Conservation (phyloP, 2,888 invertebrate species). For the Magallana nippona region DNA sequence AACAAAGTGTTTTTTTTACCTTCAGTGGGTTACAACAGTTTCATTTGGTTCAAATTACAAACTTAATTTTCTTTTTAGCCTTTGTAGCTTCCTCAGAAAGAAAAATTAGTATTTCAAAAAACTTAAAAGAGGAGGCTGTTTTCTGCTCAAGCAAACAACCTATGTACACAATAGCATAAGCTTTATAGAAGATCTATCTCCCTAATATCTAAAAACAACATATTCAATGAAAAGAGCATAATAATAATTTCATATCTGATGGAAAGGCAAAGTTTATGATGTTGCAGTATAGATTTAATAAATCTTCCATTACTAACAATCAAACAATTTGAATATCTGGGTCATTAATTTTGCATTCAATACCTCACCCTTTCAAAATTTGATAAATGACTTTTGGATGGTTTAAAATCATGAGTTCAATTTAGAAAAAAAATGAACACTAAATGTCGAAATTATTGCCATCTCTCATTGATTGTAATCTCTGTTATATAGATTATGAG, state of each 20-base stretch:
- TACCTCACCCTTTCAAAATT: background rate
- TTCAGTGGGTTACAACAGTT: too few relatives aligned
- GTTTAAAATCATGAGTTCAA: background rate
- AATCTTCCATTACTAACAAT: background rate
- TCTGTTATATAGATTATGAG: background rate
- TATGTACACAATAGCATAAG: too few relatives aligned
- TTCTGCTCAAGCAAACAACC: too few relatives aligned
- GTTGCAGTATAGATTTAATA: background rate
- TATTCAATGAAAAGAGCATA: too few relatives aligned
- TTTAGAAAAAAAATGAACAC: background rate
- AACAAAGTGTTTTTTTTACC: too few relatives aligned
- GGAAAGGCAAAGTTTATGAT: background rate
- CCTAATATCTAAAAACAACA: too few relatives aligned
- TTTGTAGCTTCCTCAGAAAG: too few relatives aligned
- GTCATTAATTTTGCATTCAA: background rate
- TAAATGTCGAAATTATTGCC: slow-evolving; percentile 14
- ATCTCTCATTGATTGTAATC: background rate
- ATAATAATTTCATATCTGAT: background rate
- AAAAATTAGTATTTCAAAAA: too few relatives aligned
- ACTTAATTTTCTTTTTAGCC: too few relatives aligned
- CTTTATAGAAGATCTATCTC: too few relatives aligned
- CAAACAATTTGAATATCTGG: background rate
- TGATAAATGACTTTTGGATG: slow-evolving; percentile 15
- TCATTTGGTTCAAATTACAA: too few relatives aligned
- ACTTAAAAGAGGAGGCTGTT: too few relatives aligned